Evolutionary conservation across 2,797 vertebrate species (phyloP).

Genomic region (Protonibea diacanthus): DNA sequence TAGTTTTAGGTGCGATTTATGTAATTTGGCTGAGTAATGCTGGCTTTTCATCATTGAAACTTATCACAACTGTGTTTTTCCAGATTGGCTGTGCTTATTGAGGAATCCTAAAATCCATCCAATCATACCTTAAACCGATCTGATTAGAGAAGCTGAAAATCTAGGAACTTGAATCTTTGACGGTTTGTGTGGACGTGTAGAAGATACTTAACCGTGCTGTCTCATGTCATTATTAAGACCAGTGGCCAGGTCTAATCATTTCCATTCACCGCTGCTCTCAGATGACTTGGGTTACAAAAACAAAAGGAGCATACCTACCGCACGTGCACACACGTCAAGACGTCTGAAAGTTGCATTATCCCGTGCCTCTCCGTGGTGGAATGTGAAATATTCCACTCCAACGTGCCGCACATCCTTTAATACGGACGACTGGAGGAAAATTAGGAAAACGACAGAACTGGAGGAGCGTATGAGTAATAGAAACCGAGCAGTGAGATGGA

Average conservation of each 20-base stretch:
- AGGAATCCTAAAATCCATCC: neutral
- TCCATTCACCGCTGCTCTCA: constrained; percentile 60
- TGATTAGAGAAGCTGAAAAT: neutral
- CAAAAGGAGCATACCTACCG: constrained; percentile 46
- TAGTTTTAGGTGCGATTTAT: neutral
- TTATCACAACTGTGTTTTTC: neutral
- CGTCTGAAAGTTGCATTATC: constrained; percentile 56
- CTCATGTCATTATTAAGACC: constrained; percentile 36
- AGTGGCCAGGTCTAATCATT: constrained; percentile 61
- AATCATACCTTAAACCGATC: neutral
- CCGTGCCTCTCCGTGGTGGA: constrained; percentile 48
- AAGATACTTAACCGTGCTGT: neutral
- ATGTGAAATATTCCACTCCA: constrained; percentile 71
- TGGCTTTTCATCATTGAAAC: neutral
- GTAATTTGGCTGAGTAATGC: neutral
- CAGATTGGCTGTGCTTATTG: neutral
- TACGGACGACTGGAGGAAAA: constrained; percentile 46
- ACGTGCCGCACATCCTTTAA: constrained; percentile 55
- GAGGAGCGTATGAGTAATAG: constrained; percentile 48
- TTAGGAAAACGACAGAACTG: constrained; percentile 35
- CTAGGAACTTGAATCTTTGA: too few species aligned
- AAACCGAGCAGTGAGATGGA: constrained; percentile 39
- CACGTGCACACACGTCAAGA: constrained; percentile 9
- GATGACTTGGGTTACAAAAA: constrained; percentile 69
- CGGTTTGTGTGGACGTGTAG: constrained; percentile 12